Evolutionary conservation across 2,113 vertebrate species (phyloP), one percentile per base, ranked within the genome.

Genomic region (Hiodon alosoides): DNA sequence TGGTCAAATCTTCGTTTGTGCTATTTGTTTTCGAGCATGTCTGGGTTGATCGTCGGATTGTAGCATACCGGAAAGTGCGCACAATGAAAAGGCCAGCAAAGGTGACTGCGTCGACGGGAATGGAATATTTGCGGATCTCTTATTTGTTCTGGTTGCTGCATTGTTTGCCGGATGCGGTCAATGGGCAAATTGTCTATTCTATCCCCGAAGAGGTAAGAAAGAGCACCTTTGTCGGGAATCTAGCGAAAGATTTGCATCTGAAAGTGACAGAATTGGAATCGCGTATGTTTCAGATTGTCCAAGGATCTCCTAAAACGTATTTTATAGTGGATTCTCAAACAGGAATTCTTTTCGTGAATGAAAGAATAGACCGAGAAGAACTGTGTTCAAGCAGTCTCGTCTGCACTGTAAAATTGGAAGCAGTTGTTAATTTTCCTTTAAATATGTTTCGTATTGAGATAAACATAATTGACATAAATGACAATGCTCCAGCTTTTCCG

Each of bases 361-460:
- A 74, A 46, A 74, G 72, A 67, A 67, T 74, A 53, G 72, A 74
- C 72, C 16, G 72, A 48, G 72, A 74, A 14, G 59, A 65, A 31
- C 62, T 74, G 13, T 74, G 72, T 57, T 7, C 52, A 0, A 67
- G 10, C 17, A 48, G 10, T n/a, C 16, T 46, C 2, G 47, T 46
- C 8, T 74, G 72, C 52, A 55, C 62, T 54, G 8, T 74, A 13
- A 47, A 67, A 13, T 11, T 74, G 50, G 72, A 74, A 46, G 72
- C 62, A 31, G 17, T 54, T 46, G 52, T 57, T 9, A n/a, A 74
- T 66, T 52, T 47, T 65, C 72, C 72, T 57, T 17, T 74, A 11
- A 53, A 31, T 14, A 8, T 74, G 52, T 52, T 55, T 67, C 72
- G 62, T 11, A 3, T 74, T 48, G 72, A 67, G 67, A 31, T 74